Conservation (phyloP, 2,888 invertebrate genomes). For the Thymelicus lineola region DNA sequence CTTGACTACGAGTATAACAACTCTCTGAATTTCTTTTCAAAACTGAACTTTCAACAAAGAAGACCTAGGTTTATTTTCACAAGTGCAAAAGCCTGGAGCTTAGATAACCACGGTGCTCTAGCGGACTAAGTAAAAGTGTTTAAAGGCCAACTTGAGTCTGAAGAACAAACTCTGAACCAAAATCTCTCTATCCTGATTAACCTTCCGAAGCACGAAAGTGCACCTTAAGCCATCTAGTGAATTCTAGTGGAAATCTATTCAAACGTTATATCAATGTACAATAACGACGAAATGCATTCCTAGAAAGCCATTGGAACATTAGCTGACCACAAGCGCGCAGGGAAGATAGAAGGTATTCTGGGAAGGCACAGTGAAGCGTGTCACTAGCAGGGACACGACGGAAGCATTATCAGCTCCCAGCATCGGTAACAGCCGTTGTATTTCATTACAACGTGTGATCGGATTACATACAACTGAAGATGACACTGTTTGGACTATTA, state of each 20-base stretch:
- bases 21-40: too few species aligned
- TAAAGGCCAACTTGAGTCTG: too few species aligned
- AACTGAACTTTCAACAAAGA: too few species aligned
- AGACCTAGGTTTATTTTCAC: too few species aligned
- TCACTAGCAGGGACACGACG: slow-evolving; percentile 59
- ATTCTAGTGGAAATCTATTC: too few species aligned
- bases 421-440: slow-evolving; percentile 50
- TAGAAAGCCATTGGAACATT: slow-evolving; percentile 6
- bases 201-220: too few species aligned
- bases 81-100: too few species aligned
- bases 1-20: too few species aligned
- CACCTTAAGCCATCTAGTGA: neutral
- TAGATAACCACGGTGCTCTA: too few species aligned
- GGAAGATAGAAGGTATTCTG: slow-evolving; percentile 38
- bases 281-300: slow-evolving; percentile 5
- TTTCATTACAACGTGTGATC: slow-evolving; percentile 25
- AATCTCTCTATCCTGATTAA: too few species aligned
- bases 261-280: neutral
- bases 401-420: slow-evolving; percentile 62
- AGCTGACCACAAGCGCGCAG: neutral
- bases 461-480: slow-evolving; percentile 24
- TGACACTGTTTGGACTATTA: slow-evolving; percentile 10
- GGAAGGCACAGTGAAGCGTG: slow-evolving; percentile 55
- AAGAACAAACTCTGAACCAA: too few species aligned
- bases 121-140: too few species aligned